Percentiles rank a stretch among this genome's conserved stretches.
Conservation (phyloP, 1,140 invertebrate genomes). For the Acromyrmex echinatior region DNA sequence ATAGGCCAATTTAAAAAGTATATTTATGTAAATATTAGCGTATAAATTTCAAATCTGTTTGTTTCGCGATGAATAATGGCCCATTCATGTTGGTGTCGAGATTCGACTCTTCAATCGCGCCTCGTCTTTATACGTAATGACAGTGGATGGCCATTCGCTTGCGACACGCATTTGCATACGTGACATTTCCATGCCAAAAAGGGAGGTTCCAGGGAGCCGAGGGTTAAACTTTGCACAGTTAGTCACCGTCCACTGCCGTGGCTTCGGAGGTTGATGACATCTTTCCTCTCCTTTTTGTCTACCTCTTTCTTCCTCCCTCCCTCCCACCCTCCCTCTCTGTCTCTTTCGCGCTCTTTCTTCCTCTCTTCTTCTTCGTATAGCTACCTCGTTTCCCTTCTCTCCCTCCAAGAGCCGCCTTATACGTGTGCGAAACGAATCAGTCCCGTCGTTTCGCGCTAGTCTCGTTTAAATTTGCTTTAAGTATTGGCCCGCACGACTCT, state of each 20-base stretch:
- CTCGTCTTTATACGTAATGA: constrained; percentile 23
- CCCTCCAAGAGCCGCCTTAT: constrained; percentile 26
- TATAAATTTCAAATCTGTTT: constrained; percentile 3
- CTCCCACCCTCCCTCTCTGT: not conserved
- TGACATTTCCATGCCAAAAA: constrained; percentile 66
- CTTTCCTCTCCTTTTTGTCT: constrained; percentile 69
- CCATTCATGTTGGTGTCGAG: not conserved
- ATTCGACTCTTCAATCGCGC: constrained; percentile 49
- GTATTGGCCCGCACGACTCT: constrained; percentile 26
- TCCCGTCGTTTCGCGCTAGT: constrained; percentile 48
- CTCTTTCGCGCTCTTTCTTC: constrained; percentile 7
- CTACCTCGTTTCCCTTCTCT: constrained; percentile 37
- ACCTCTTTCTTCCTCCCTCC: not conserved
- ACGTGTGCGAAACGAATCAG: constrained; percentile 53
- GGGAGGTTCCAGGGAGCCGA: constrained; percentile 62
- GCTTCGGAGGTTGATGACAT: constrained; percentile 76
- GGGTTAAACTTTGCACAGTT: constrained; percentile 78
- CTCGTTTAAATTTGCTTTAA: constrained; percentile 71
- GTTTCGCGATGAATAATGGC: not conserved
- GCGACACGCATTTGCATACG: constrained; percentile 66
- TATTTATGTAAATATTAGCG: not conserved
- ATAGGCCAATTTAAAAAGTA: constrained; percentile 1
- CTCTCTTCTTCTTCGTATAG: constrained; percentile 29
- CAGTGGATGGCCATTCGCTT: constrained; percentile 60
- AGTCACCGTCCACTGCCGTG: constrained; percentile 69